phyloP scores from a whole-genome alignment of 2,888 invertebrate species.

The Drosophila quinaria region DNA sequence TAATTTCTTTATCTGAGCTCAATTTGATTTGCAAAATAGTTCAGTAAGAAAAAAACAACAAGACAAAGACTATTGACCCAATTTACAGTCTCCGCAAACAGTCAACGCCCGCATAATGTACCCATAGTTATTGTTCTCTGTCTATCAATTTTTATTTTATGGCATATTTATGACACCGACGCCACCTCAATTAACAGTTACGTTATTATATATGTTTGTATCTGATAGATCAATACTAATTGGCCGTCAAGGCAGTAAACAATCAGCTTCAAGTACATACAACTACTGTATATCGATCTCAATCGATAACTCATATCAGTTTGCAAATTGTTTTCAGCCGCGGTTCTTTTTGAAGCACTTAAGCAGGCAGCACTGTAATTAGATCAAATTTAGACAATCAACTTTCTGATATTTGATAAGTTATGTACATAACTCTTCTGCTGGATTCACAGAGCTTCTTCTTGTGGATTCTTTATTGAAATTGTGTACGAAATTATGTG shows the following conservation, averaged over 20 bases:
- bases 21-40: constrained; percentile 67
- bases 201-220: constrained; percentile 3
- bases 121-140: constrained; percentile 3
- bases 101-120: constrained; percentile 56
- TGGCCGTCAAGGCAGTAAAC: constrained; percentile 43
- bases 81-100: constrained; percentile 35
- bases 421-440: not conserved
- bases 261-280: constrained; percentile 37
- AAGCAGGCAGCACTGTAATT: constrained; percentile 6
- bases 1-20: constrained; percentile 41
- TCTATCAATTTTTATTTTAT: constrained; percentile 41
- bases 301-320: constrained; percentile 15
- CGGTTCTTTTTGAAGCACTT: constrained; percentile 42
- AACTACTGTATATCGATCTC: constrained; percentile 36
- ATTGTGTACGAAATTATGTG: constrained; percentile 63
- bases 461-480: constrained; percentile 51
- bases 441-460: not conserved
- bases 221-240: constrained; percentile 60
- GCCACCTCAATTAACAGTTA: constrained; percentile 58
- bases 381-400: constrained; percentile 10
- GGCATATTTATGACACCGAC: constrained; percentile 57
- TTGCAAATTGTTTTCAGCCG: constrained; percentile 3
- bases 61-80: constrained; percentile 45
- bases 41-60: constrained; percentile 19
- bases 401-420: constrained; percentile 1